Conservation (phyloP, 2,113 vertebrate genomes). For the Microtus montanus region DNA sequence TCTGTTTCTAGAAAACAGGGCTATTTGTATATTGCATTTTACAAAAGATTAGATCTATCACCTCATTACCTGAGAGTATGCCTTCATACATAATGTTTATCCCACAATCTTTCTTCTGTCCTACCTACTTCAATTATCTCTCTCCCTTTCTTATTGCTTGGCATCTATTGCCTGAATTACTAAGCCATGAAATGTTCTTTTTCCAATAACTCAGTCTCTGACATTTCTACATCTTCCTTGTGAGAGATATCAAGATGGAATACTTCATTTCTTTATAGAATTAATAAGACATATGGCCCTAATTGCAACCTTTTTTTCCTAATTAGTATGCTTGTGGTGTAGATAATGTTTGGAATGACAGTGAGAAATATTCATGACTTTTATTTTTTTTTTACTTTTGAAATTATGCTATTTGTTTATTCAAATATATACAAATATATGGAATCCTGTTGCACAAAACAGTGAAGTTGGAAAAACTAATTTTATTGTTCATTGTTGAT, state of each 20-base stretch:
- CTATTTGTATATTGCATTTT: conserved; percentile 68
- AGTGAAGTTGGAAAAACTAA: conserved; percentile 40
- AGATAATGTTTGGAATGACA: conserved; percentile 37
- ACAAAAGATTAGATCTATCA: conserved; percentile 72
- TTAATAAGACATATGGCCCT: conserved; percentile 61
- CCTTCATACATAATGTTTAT: conserved; percentile 69
- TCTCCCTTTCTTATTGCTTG: conserved; percentile 57
- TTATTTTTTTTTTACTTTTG: conserved; percentile 51
- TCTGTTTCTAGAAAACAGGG: conserved; percentile 67
- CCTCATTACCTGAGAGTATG: conserved; percentile 74
- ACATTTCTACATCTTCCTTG: conserved; percentile 72
- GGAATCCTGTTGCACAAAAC: conserved; percentile 31
- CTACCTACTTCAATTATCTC: conserved; percentile 71
- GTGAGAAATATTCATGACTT: conserved; percentile 48
- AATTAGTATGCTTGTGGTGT: conserved; percentile 63
- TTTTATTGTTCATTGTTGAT: conserved; percentile 41
- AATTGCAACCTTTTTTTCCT: conserved; percentile 48
- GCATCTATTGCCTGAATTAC: conserved; percentile 63
- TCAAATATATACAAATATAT: conserved; percentile 52
- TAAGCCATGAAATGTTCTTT: conserved; percentile 69
- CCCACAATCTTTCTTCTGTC: conserved; percentile 55
- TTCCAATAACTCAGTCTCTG: conserved; percentile 69
- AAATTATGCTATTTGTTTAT: conserved; percentile 52
- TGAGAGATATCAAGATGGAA: conserved; percentile 59
- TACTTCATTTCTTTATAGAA: conserved; percentile 56